Evolutionary conservation across 2,113 vertebrate species (phyloP).

Genomic region (Pluvianellus socialis): DNA sequence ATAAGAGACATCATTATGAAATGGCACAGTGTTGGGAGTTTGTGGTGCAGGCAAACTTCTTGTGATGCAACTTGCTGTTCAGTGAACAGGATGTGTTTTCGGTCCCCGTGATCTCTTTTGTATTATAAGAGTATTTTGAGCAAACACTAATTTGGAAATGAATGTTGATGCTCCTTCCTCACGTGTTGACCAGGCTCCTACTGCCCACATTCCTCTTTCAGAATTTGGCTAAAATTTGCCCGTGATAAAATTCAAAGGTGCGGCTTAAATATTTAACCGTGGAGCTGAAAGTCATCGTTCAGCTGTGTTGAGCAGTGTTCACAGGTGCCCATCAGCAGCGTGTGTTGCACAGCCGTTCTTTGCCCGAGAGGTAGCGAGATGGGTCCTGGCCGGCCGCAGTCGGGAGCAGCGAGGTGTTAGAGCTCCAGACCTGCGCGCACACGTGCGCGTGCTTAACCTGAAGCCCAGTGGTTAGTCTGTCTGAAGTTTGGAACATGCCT

Average conservation of each 20-base stretch:
- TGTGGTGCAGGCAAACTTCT: background rate
- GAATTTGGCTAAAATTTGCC: background rate
- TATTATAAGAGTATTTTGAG: background rate
- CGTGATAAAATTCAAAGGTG: background rate
- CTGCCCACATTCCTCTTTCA: background rate
- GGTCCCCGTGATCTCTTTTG: background rate
- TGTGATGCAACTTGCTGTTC: background rate
- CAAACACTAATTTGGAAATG: background rate
- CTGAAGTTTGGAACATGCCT: conserved; percentile 29
- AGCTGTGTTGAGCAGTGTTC: background rate
- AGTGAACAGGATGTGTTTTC: background rate
- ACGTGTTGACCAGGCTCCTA: background rate
- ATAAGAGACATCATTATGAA: background rate
- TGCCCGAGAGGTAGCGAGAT: background rate
- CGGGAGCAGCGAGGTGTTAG: background rate
- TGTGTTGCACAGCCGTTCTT: background rate
- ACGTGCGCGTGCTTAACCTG: conserved; percentile 17
- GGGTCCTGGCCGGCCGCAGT: background rate
- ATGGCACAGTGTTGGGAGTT: background rate
- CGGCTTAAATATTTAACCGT: background rate
- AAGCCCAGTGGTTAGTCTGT: background rate
- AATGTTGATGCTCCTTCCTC: background rate
- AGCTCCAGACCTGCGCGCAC: conserved; percentile 31
- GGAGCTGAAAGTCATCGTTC: background rate
- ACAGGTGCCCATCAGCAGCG: background rate